Evolutionary conservation across 2,797 vertebrate genomes (phyloP).

Genomic region (Remorina albescens): DNA sequence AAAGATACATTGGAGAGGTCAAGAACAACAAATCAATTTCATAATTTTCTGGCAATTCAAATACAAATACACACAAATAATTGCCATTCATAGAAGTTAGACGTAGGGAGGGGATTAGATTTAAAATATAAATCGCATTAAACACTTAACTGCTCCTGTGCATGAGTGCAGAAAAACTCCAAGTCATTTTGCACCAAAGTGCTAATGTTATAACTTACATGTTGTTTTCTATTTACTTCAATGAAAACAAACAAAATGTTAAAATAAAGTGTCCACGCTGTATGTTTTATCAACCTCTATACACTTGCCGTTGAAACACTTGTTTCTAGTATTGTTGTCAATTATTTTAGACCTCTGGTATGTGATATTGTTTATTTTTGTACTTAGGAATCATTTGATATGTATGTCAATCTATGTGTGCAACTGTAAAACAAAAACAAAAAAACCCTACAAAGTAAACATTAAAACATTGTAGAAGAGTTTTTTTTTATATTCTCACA

Average conservation of each 20-base stretch:
- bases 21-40: rapidly evolving
- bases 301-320: not conserved
- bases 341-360: not conserved
- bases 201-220: not conserved
- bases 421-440: not conserved
- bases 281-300: not conserved
- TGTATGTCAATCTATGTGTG: not conserved
- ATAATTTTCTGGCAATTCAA: not conserved
- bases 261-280: not conserved
- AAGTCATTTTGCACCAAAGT: not conserved
- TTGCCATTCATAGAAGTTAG: too few species aligned
- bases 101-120: not conserved
- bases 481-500: not conserved
- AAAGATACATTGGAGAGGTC: not conserved
- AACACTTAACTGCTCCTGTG: not conserved
- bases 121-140: not conserved
- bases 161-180: not conserved
- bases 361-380: not conserved
- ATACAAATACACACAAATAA: not conserved
- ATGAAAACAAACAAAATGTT: not conserved
- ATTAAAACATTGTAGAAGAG: not conserved
- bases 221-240: not conserved
- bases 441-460: not conserved
- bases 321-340: not conserved
- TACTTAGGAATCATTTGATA: not conserved